These are phyloP conservation scores for Bilobella aurantiaca DNA, from an alignment of 1,140 invertebrate species.

Conservation along the genomic window DNA sequence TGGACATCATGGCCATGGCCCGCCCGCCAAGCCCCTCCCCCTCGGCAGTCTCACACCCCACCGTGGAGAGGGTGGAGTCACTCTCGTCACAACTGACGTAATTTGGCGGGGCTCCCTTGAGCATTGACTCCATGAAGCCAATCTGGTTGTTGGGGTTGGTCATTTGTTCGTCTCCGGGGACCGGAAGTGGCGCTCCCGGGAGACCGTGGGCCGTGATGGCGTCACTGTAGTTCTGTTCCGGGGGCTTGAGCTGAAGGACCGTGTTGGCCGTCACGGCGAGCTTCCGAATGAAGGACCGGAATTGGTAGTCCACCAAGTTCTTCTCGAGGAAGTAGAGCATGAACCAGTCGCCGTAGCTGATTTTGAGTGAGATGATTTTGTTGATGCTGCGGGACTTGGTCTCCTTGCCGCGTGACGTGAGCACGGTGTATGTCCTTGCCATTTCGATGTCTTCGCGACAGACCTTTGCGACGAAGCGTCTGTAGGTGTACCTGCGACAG, in stretches of 20 bases:
- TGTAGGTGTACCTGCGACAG: conserved; percentile 8
- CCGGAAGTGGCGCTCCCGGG: neutral
- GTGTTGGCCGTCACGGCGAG: conserved; percentile 13
- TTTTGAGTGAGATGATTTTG: conserved; percentile 5
- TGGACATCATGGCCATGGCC: neutral
- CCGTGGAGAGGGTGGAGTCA: neutral
- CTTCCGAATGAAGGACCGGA: conserved; percentile 18
- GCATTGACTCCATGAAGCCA: conserved; percentile 6
- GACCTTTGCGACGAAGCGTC: conserved; percentile 2
- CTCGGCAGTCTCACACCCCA: neutral
- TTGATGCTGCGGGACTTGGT: neutral
- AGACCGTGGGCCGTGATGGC: conserved; percentile 2
- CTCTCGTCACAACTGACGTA: conserved; percentile 1
- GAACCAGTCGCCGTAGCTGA: conserved; percentile 17
- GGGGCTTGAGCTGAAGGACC: conserved; percentile 18
- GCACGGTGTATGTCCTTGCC: conserved; percentile 13
- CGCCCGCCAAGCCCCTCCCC: neutral
- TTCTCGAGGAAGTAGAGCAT: conserved; percentile 16
- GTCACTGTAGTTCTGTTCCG: neutral
- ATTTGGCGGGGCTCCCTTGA: neutral
- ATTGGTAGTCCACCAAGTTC: conserved; percentile 18
- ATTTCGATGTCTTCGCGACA: conserved; percentile 16
- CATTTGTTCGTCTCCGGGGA: neutral
- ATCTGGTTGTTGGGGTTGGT: neutral
- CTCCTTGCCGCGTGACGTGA: neutral